Base-by-base conservation (phyloP, 2,113 vertebrate species). In the Odocoileus virginianus region DNA sequence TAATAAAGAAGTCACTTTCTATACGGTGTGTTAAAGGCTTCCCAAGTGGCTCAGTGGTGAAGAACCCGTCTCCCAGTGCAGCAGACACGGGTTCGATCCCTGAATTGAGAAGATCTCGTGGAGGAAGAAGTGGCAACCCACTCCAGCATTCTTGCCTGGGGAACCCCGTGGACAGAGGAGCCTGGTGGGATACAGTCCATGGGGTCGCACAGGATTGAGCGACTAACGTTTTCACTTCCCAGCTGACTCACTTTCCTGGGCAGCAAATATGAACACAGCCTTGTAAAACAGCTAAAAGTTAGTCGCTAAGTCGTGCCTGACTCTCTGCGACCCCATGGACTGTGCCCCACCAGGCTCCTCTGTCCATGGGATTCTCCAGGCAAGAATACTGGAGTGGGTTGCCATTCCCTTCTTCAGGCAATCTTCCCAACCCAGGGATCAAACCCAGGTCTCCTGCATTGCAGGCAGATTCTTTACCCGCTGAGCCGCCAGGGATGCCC, bases 151-250 rank as follows among this genome's bases (percentile, higher is more conserved):
- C n/a, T 23, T 12, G 19, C n/a, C n/a, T 71, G 67, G n/a, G 23
- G 67, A 71, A 6, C 7, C n/a, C 64, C 64, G 21, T 16, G n/a
- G n/a, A 3, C 64, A 71, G 67, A 23, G 67, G 67, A 12, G n/a
- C 67, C n/a, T 12, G 17, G 67, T 0, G 2, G n/a, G 64, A n/a
- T 10, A 0, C 17, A 2, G n/a, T 36, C 64, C n/a, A 11, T 0
- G 33, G n/a, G n/a, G 0, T 40, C 61, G 0, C 61, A 67, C 61
- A 5, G 4, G 61, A n/a, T 10, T 9, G 61, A n/a, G 4, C 0
- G 17, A 21, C 8, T 21, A 64, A n/a, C 61, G 33, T 17, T 10
- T n/a, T 67, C 17, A 21, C 33, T 5, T 21, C 17, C 2, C 33
- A 21, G 64, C 64, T 67, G 61, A 19, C 16, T n/a, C 33, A n/a